Evolutionary conservation across 2,797 vertebrate genomes (phyloP).

Genomic region (Poecile montanus): DNA sequence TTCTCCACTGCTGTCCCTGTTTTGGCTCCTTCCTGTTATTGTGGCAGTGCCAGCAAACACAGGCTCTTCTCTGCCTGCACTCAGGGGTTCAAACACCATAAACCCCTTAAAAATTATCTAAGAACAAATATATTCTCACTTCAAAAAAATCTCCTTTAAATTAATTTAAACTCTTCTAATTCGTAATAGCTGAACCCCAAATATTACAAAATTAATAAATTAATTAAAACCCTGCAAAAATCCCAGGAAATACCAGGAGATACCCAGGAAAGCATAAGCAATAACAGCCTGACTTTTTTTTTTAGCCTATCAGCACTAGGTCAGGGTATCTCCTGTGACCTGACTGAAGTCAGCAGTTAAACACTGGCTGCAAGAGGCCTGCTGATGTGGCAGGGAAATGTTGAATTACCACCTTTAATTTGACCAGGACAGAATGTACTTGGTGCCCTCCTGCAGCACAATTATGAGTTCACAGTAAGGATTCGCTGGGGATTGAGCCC

Average conservation of each 20-base stretch:
- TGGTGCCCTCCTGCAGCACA: not conserved
- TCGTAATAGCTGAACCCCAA: not conserved
- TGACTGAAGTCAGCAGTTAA: not conserved
- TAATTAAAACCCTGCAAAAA: not conserved
- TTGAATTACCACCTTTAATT: not conserved
- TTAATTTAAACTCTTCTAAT: not conserved
- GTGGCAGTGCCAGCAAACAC: not conserved
- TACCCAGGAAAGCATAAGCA: not conserved
- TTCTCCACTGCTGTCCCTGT: not conserved
- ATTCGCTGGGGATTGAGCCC: not conserved
- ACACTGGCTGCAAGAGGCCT: not conserved
- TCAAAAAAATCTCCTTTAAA: not conserved
- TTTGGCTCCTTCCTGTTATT: not conserved
- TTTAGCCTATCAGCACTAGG: not conserved
- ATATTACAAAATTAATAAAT: not conserved
- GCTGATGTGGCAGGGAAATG: not conserved
- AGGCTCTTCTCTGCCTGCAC: not conserved
- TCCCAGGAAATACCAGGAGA: not conserved
- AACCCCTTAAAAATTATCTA: not conserved
- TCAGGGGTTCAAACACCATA: not conserved
- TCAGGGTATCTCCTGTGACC: not conserved
- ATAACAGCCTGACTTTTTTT: not conserved
- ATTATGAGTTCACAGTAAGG: rapidly evolving
- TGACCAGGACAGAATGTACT: not conserved
- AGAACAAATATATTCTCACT: not conserved